These are phyloP conservation scores for Dromius quadrimaculatus DNA, from an alignment of 2,888 invertebrate genomes.

Conservation along the genomic window DNA sequence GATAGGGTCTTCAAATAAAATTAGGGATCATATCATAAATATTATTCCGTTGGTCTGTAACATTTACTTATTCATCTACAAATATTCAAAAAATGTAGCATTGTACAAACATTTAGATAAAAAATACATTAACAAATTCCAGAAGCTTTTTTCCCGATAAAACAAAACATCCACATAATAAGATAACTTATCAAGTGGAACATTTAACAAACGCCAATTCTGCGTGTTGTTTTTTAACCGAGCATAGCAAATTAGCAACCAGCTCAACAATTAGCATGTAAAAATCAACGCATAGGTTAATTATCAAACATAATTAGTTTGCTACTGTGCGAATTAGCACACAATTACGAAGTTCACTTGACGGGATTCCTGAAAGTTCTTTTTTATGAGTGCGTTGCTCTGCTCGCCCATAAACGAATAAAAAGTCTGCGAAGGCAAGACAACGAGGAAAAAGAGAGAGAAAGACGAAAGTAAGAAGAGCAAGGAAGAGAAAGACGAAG, in stretches of 20 bases:
- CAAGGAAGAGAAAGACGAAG: not conserved
- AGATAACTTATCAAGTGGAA: too few species aligned
- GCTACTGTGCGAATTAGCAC: conserved; percentile 37
- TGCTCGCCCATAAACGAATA: conserved; percentile 32
- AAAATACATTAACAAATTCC: not conserved
- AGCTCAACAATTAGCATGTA: conserved; percentile 20
- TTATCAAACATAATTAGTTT: conserved; percentile 9
- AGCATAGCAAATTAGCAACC: conserved; percentile 21
- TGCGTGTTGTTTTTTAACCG: too few species aligned
- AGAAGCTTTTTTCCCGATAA: not conserved
- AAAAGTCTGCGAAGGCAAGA: conserved; percentile 19
- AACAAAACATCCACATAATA: too few species aligned
- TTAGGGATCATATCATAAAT: too few species aligned
- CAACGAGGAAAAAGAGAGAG: not conserved
- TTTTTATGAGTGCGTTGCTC: conserved; percentile 47
- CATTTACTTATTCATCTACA: too few species aligned
- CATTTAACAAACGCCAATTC: too few species aligned
- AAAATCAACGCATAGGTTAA: conserved; percentile 23
- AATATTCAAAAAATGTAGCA: too few species aligned
- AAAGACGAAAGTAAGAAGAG: conserved; percentile 7
- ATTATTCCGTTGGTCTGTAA: too few species aligned
- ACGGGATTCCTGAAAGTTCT: conserved; percentile 35
- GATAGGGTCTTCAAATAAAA: too few species aligned
- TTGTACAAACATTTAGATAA: too few species aligned
- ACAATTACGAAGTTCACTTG: conserved; percentile 22